A percentile compares a stretch with the other conserved stretches of the same genome.
Evolutionary conservation across 2,888 invertebrate genomes (phyloP).

Genomic region (Phoenoteleia sp.): DNA sequence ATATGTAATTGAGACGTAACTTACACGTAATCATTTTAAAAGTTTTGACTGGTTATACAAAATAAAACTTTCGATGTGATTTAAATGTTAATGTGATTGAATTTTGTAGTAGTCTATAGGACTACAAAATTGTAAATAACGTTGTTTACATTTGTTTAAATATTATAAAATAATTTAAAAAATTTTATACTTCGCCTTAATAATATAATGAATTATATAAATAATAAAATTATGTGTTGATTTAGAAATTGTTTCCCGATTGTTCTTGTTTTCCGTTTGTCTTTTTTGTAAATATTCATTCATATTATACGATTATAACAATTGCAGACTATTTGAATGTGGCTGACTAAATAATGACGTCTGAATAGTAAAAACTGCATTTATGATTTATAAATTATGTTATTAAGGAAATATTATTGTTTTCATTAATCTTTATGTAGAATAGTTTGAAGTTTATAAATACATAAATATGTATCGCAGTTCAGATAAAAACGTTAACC

Average conservation of each 20-base stretch:
- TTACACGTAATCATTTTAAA: not conserved
- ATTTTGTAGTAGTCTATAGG: no score
- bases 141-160: no score
- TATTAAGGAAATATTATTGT: not conserved
- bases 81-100: no score
- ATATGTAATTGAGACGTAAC: constrained; percentile 32
- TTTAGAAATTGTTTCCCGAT: no score
- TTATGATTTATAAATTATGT: not conserved
- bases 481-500: not conserved
- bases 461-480: not conserved
- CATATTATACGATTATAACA: not conserved
- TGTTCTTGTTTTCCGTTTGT: no score
- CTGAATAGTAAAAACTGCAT: not conserved
- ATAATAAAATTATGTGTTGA: no score
- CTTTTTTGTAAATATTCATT: not conserved
- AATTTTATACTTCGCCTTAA: not conserved
- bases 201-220: not conserved
- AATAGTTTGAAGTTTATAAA: not conserved
- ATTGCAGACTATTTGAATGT: not conserved
- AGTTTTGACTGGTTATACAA: no score
- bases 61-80: no score
- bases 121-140: no score
- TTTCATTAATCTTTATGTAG: not conserved
- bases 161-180: not conserved
- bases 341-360: not conserved